Evolutionary conservation across 2,797 vertebrate species (phyloP), one percentile per base, ranked within the genome.

Genomic region (Coilia nasus): DNA sequence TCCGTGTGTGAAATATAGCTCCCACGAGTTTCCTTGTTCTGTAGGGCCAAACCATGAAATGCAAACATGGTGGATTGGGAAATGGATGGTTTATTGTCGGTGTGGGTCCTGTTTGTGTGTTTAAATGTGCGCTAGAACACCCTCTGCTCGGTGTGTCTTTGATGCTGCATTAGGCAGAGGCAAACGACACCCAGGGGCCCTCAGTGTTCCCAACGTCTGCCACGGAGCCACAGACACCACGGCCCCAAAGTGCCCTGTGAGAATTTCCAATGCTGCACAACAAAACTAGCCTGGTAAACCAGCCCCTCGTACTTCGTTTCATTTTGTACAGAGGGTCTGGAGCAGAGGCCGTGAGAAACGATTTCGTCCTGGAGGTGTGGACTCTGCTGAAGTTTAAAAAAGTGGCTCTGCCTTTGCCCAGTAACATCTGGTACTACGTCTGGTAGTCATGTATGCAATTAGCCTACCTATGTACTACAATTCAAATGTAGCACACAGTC

Each of bases 221-320:
- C 78, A 84, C 81, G 15, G 23, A 46, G 46, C 44, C 46, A 44
- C 46, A 44, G 57, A 71, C 80, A 21, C 19, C 71, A 57, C 46
- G 57, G 81, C 46, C 46, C 60, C 3, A 50, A 46, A 92, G 91
- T 89, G 86, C 71, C 21, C 17, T 21, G 19, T 10, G 35, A 44
- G 35, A 78, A 41, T 31, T 78, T 35, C 15, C 17, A 41, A 21
- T 0, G 35, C 71, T 90, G 90, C 91, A 91, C 46, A 81, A 82
- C 86, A 83, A 92, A 91, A 92, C 93, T 94, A 92, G 91, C n/a
- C n/a, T n/a, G n/a, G n/a, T n/a, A n/a, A n/a, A n/a, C n/a, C n/a
- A n/a, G n/a, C n/a, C n/a, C n/a, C n/a, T n/a, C n/a, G n/a, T n/a
- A n/a, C n/a, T n/a, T n/a, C n/a, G n/a, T n/a, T n/a, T n/a, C n/a